Conservation (phyloP, 2,113 vertebrate genomes). For the Misgurnus mizolepis region DNA sequence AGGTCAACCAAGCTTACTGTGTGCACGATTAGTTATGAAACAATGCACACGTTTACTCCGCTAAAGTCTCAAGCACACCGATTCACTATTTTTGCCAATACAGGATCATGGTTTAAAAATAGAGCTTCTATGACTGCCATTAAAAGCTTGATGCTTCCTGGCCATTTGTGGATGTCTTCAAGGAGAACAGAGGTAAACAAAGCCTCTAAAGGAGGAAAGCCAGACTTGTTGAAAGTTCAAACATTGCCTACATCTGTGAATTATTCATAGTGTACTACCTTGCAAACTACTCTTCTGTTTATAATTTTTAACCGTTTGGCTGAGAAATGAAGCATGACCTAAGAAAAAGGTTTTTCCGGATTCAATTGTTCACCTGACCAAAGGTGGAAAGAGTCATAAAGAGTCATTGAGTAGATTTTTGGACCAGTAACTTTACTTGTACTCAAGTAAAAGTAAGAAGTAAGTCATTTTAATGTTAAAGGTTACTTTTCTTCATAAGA, state of each 20-base stretch:
- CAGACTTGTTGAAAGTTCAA: not conserved
- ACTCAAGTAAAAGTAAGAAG: no score
- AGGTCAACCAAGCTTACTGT: not conserved
- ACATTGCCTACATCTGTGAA: not conserved
- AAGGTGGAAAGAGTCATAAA: not conserved
- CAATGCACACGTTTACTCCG: not conserved
- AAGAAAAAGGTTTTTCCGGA: not conserved
- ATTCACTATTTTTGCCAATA: not conserved
- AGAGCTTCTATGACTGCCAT: not conserved
- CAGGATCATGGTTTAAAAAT: not conserved
- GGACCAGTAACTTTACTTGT: no score
- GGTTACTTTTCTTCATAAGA: no score
- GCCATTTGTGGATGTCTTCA: not conserved
- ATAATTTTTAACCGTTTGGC: not conserved
- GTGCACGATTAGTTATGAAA: not conserved
- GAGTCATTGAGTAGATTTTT: no score
- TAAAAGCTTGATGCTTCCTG: not conserved
- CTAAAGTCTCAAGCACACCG: not conserved
- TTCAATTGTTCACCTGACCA: not conserved
- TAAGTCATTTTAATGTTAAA: no score
- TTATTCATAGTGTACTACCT: conserved; percentile 1
- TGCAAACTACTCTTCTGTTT: not conserved
- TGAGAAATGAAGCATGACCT: no score
- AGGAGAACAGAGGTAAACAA: not conserved
- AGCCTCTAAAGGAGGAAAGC: not conserved